phyloP scores from a whole-genome alignment of 2,888 invertebrate genomes.

The Aromia moschata region DNA sequence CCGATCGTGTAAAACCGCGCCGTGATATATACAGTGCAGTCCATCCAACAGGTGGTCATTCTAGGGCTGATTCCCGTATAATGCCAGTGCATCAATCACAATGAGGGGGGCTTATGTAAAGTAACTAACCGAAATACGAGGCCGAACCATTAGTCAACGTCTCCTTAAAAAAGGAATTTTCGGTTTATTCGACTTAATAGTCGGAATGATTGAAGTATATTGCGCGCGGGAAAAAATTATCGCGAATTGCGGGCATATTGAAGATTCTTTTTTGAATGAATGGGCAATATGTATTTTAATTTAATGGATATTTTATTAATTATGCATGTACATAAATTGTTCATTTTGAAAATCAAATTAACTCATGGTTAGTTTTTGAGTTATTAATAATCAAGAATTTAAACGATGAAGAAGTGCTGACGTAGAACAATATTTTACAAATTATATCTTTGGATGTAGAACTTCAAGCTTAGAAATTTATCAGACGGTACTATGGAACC shows the following conservation, averaged over 20 bases:
- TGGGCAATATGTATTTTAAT: no score
- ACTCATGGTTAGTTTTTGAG: no score
- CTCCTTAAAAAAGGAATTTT: slow-evolving; percentile 39
- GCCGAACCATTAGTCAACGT: slow-evolving; percentile 40
- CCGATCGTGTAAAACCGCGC: slow-evolving; percentile 22
- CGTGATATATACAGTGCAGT: slow-evolving; percentile 24
- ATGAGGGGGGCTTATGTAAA: slow-evolving; percentile 29
- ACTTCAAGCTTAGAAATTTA: no score
- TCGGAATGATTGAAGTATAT: slow-evolving; percentile 24
- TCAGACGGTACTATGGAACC: no score
- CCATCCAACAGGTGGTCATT: slow-evolving; percentile 45
- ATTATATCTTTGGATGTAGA: no score
- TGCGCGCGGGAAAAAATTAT: background rate
- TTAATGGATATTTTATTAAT: no score
- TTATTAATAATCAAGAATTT: no score
- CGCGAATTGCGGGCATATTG: background rate
- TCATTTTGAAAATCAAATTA: no score
- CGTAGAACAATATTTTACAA: no score
- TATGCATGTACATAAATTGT: no score
- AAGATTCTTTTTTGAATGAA: slow-evolving; percentile 9
- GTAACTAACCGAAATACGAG: slow-evolving; percentile 30
- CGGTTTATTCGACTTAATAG: slow-evolving; percentile 31
- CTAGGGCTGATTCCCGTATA: slow-evolving; percentile 37
- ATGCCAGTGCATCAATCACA: slow-evolving; percentile 45
- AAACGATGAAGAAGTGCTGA: no score